Percentiles rank a stretch among this genome's conserved stretches.
Evolutionary conservation across 2,888 invertebrate species (phyloP).

Genomic region (Carterocephalus palaemon): DNA sequence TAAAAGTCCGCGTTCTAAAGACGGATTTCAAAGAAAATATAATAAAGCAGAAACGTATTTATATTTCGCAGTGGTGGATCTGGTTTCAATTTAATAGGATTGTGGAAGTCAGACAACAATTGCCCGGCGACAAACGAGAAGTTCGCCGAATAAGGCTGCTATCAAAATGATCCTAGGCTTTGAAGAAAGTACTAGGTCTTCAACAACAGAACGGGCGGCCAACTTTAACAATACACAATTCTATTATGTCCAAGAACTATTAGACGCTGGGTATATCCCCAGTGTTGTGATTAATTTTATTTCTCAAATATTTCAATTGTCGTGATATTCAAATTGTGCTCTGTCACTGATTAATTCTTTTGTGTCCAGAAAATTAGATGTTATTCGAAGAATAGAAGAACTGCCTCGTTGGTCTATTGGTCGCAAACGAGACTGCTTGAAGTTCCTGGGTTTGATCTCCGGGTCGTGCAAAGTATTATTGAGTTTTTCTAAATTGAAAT

Average conservation of each 20-base stretch:
- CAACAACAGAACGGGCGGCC: conserved; percentile 1
- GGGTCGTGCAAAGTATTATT: no score
- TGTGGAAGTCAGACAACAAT: conserved; percentile 22
- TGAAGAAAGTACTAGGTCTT: conserved; percentile 17
- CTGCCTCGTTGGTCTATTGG: no score
- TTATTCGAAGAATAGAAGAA: no score
- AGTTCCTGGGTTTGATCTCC: no score
- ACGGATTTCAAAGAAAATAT: conserved; percentile 4
- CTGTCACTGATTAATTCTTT: no score
- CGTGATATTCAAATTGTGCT: no score
- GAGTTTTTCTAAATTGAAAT: no score
- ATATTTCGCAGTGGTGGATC: conserved; percentile 18
- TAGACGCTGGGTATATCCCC: not conserved
- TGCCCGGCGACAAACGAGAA: conserved; percentile 18
- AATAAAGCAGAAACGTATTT: conserved; percentile 20
- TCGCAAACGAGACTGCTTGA: no score
- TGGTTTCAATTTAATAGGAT: conserved; percentile 21
- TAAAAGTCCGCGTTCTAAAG: not conserved
- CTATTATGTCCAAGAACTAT: conserved; percentile 1
- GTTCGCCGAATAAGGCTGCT: conserved; percentile 17
- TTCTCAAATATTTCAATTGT: no score
- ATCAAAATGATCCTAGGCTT: conserved; percentile 23
- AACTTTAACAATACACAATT: conserved; percentile 17
- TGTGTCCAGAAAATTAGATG: no score
- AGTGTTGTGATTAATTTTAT: no score